Base-by-base conservation (phyloP, 2,888 invertebrate species). In the Conomelus anceps region DNA sequence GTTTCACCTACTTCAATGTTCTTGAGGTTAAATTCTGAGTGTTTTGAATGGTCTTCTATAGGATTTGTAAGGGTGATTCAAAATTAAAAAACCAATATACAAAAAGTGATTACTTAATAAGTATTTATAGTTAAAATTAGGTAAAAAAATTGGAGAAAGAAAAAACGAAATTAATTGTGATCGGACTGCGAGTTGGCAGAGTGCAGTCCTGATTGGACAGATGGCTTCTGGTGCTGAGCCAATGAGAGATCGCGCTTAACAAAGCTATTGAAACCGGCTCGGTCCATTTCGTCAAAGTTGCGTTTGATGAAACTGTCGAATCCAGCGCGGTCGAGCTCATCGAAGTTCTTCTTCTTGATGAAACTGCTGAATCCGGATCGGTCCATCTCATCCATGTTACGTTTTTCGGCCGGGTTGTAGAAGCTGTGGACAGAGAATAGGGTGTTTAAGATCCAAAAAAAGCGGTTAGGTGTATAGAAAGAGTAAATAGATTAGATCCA, bases 381-480 rank as follows among this genome's bases (percentile, higher is more conserved):
- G 93, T 95, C 95, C 90, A 95, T 95, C 93, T 95, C 95, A 91
- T 95, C 95, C 92, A 95, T 95, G 92, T 95, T 95, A 88, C 94
- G 94, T 92, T 94, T 95, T 88, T 93, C 92, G 90, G 63, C 29
- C 91, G 90, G 22, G 93, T 24, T 86, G 24, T 86, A 86, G 23
- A 86, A 86, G 22, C 22, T 87, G 26, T 26, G 1, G 22, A 88
- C 22, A 88, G n/a, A 41, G 17, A 20, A 13, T n/a, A n/a, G n/a
- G n/a, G n/a, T n/a, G n/a, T n/a, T n/a, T n/a, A n/a, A n/a, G n/a
- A n/a, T n/a, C n/a, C n/a, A n/a, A n/a, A n/a, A n/a, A n/a, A n/a
- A n/a, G n/a, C n/a, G n/a, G n/a, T n/a, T n/a, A n/a, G n/a, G n/a
- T n/a, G n/a, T n/a, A n/a, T n/a, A n/a, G n/a, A n/a, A n/a, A n/a